Conservation (phyloP, 1,140 invertebrate genomes). For the Achatina immaculata region DNA sequence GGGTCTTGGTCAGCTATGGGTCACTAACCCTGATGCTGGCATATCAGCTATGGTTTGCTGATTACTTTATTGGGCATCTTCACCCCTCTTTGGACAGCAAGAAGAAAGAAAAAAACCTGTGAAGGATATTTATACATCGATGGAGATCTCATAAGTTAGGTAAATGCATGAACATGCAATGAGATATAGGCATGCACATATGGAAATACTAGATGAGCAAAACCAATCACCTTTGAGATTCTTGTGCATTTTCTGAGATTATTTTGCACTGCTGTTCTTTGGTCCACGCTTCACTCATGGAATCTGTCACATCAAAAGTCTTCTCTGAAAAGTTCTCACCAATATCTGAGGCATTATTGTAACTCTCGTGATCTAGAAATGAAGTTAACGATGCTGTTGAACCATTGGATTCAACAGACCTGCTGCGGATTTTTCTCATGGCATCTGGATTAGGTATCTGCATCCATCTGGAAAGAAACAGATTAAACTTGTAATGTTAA, state of each 20-base stretch:
- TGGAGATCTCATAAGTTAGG: too few relatives aligned
- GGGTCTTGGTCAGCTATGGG: too few relatives aligned
- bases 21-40: too few relatives aligned
- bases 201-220: too few relatives aligned
- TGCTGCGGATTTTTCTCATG: constrained; percentile 41
- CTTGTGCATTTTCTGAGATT: neutral
- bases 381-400: constrained; percentile 63
- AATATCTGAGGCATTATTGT: constrained; percentile 38
- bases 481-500: too few relatives aligned
- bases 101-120: too few relatives aligned
- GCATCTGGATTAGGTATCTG: constrained; percentile 42
- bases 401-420: constrained; percentile 58
- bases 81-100: too few relatives aligned
- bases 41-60: too few relatives aligned
- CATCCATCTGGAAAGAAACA: constrained; percentile 27
- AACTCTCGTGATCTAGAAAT: constrained; percentile 63
- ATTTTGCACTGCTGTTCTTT: neutral
- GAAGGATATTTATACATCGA: too few relatives aligned
- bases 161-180: too few relatives aligned
- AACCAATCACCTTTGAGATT: neutral
- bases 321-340: neutral
- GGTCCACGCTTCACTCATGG: neutral
- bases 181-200: too few relatives aligned
- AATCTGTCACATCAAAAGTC: neutral
- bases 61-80: too few relatives aligned